Conservation (phyloP, 1,140 invertebrate species). For the Rhopalosiphum padi region DNA sequence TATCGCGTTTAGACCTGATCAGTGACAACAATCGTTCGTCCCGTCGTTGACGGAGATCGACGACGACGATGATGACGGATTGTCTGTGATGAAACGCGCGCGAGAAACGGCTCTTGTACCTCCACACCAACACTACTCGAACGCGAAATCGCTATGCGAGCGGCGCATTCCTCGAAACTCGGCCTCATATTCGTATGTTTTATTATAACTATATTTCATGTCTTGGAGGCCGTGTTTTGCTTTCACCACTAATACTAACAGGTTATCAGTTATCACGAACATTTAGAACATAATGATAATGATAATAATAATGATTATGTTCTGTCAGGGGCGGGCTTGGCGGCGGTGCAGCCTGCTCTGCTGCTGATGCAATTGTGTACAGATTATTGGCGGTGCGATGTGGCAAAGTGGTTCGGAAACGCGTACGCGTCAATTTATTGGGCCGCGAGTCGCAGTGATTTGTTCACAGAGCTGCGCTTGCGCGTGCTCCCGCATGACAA, state of each 20-base stretch:
- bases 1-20: background rate
- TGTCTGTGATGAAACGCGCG: background rate
- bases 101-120: background rate
- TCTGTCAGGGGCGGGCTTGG: background rate
- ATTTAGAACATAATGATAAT: background rate
- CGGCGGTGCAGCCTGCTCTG: too few relatives aligned
- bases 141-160: background rate
- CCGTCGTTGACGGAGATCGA: background rate
- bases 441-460: too few relatives aligned
- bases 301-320: background rate
- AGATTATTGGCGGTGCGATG: too few relatives aligned
- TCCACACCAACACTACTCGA: background rate
- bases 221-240: background rate
- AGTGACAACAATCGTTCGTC: background rate
- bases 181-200: background rate
- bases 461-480: too few relatives aligned
- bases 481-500: too few relatives aligned
- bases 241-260: background rate
- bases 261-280: background rate
- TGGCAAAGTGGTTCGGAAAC: too few relatives aligned
- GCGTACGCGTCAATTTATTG: too few relatives aligned
- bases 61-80: background rate
- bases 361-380: too few relatives aligned
- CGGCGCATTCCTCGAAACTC: background rate
- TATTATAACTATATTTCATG: background rate